Percentiles rank a stretch among this genome's conserved stretches.
These are phyloP conservation scores for Choloepus didactylus DNA, from an alignment of 2,797 vertebrate genomes.

Conservation along the genomic window DNA sequence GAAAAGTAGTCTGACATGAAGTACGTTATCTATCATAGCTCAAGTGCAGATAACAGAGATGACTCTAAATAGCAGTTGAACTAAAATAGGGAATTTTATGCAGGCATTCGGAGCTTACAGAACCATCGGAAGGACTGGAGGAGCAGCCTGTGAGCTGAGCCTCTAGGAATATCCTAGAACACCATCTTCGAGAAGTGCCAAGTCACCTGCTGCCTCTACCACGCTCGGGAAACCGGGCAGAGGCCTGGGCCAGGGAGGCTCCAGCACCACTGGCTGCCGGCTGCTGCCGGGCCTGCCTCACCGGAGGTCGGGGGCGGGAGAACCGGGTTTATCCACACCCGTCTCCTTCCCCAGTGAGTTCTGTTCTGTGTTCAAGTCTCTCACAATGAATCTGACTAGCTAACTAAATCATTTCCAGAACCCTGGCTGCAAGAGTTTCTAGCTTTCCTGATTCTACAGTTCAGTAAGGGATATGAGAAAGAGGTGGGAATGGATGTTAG, in stretches of 20 bases:
- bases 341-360: not conserved
- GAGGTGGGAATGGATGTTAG: not conserved
- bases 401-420: not conserved
- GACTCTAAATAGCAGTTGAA: not conserved
- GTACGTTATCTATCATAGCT: not conserved
- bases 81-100: not conserved
- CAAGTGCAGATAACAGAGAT: not conserved
- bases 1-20: not conserved
- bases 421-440: not conserved
- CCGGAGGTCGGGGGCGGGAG: not conserved
- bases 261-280: not conserved
- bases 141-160: not conserved
- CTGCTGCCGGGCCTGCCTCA: not conserved
- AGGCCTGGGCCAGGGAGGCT: not conserved
- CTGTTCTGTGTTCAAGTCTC: not conserved
- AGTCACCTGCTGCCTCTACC: not conserved
- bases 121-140: not conserved
- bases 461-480: not conserved
- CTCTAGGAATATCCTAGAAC: not conserved
- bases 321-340: not conserved
- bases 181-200: too few species aligned
- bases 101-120: not conserved
- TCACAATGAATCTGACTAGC: not conserved
- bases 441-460: not conserved
- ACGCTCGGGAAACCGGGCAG: not conserved